Evolutionary conservation across 37 sponge, comb jelly and placozoan genomes (phyloP), one percentile per base, ranked within the genome.

Genomic region (Petrosia ficiformis): DNA sequence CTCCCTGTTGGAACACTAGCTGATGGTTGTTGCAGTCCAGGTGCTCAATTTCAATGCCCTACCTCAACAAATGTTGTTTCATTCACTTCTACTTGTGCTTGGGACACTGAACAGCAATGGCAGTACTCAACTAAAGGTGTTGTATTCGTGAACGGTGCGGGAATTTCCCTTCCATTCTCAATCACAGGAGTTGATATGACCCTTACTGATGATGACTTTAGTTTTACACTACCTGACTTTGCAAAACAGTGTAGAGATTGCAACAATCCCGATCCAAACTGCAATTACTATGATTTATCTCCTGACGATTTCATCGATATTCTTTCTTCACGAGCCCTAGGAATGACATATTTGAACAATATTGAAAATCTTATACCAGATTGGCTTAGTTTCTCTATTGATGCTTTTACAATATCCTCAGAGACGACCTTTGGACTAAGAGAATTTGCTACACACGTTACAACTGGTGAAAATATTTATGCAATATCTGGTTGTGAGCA

Each of bases 261-360:
- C 26, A 29, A 5, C 22, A 6, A 5, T 11, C 5, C 22, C n/a
- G 63, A 42, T 11, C 43, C 32, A 16, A 31, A 5, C 14, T 67
- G 82, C 40, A 56, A 72, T 33, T 67, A 26, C 8, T 68, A 35
- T 32, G 21, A 63, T 11, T 54, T 74, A 19, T 32, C 37, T 32
- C 22, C 75, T n/a, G 42, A 21, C 25, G 75, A 81, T 29, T n/a
- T 67, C 2, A 33, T 42, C 48, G 74, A 81, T 32, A 42, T 81
- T 8, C 38, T 81, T 1, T 21, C n/a, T 0, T 43, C 59, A 3
- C 37, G 57, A 25, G 34, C 82, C 21, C 28, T 81, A 6, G 82
- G 41, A 33, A 66, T 14, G 52, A 81, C 74, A 3, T 81, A 73
- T 44, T 1, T 74, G 0, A 16, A 31, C 24, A 39, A 40, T 21